Evolutionary conservation across 2,113 vertebrate genomes (phyloP), one percentile per base, ranked within the genome.

Genomic region (Dryoscopus gambensis): DNA sequence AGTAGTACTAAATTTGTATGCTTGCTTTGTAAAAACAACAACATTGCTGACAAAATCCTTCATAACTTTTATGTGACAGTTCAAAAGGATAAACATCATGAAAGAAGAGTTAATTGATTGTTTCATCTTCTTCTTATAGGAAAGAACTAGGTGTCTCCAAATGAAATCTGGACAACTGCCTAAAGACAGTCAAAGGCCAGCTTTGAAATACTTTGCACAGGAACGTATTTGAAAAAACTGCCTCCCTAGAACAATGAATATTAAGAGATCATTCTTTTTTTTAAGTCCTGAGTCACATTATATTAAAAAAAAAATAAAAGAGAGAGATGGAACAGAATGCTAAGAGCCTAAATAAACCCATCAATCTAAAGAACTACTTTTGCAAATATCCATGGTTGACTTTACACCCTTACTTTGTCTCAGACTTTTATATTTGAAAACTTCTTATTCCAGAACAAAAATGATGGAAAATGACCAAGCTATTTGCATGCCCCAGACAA

Each of bases 81-180:
- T 90, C 82, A 74, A 88, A 85, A 92, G 35, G 47, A 86, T 33
- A n/a, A 89, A 92, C 8, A 33, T 55, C 56, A 70, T 44, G 47
- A 86, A 90, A 90, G 55, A 93, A 86, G 59, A 77, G 64, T 37
- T 94, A 88, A 81, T 88, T 80, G 62, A 88, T 47, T 84, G 55
- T 55, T 93, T 88, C 74, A 84, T 93, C 67, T 28, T 86, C 44
- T 50, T 86, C 44, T 69, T n/a, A 20, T 22, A 65, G 50, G 55
- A 62, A 70, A 67, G 55, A 90, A 90, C 21, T 46, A 55, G 33
- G 39, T 5, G 6, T 84, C 42, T 77, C 19, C 40, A 88, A 74
- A 84, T 81, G 39, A 93, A 93, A 86, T 69, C 60, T 19, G 33
- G 55, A 77, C 33, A 90, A 57, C 46, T 83, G 42, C 63, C 59